phyloP scores from a whole-genome alignment of 1,140 invertebrate species.

The Thaumetopoea pityocampa region DNA sequence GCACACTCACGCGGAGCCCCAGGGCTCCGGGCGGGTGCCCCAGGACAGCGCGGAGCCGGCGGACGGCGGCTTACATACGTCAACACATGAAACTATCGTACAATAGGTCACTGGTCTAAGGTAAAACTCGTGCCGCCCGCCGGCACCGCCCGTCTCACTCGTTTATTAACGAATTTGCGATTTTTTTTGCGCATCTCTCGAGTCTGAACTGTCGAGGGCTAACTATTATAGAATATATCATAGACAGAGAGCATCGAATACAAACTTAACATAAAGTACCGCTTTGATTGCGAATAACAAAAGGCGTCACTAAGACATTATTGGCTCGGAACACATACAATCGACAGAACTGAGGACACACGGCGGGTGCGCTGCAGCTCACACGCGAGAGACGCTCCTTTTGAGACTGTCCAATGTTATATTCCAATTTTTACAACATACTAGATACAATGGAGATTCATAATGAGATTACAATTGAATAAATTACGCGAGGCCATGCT shows the following conservation, averaged over 20 bases:
- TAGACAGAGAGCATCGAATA: slow-evolving; percentile 20
- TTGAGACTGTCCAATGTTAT: slow-evolving; percentile 69
- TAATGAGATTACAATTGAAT: slow-evolving; percentile 65
- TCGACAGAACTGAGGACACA: slow-evolving; percentile 15
- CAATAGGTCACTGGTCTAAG: slow-evolving; percentile 36
- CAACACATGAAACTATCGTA: slow-evolving; percentile 48
- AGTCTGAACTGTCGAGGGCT: slow-evolving; percentile 16
- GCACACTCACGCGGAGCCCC: slow-evolving; percentile 2
- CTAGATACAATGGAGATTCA: slow-evolving; percentile 56
- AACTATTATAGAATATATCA: slow-evolving; percentile 1
- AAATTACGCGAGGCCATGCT: slow-evolving; percentile 62
- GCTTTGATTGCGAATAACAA: slow-evolving; percentile 12
- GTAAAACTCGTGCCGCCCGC: slow-evolving; percentile 37
- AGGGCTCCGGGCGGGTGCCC: too few relatives aligned
- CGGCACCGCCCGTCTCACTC: slow-evolving; percentile 31
- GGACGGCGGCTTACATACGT: slow-evolving; percentile 24
- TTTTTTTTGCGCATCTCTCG: slow-evolving; percentile 59
- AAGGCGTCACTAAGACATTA: too few relatives aligned
- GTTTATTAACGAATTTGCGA: slow-evolving; percentile 51
- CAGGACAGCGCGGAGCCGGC: slow-evolving; percentile 8
- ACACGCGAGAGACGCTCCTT: slow-evolving; percentile 37
- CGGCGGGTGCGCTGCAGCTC: slow-evolving; percentile 4
- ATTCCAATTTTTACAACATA: slow-evolving; percentile 60
- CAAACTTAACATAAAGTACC: slow-evolving; percentile 13
- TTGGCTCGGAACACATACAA: slow-evolving; percentile 17